phyloP scores from a whole-genome alignment of 1,140 invertebrate species.

The Bombus vancouverensis region DNA sequence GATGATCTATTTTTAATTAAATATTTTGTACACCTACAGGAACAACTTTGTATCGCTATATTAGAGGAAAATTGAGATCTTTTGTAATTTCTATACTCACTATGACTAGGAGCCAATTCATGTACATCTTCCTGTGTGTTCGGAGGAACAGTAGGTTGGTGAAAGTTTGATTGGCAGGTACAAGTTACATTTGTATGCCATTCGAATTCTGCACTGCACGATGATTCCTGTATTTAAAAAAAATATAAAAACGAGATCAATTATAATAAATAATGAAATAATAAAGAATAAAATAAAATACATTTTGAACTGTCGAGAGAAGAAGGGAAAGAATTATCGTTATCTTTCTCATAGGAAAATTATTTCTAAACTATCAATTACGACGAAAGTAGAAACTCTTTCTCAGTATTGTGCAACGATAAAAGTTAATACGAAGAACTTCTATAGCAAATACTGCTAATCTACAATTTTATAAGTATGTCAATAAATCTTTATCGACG shows the following conservation, averaged over 20 bases:
- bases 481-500: background rate
- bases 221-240: slow-evolving; percentile 41
- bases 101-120: slow-evolving; percentile 35
- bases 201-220: slow-evolving; percentile 63
- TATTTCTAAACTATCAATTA: no score
- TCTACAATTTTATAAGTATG: background rate
- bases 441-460: background rate
- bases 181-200: slow-evolving; percentile 68
- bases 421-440: background rate
- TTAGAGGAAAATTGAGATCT: no score
- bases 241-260: background rate
- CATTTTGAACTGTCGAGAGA: background rate
- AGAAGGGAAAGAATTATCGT: no score
- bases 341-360: no score
- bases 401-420: background rate
- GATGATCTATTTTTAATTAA: no score
- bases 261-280: no score
- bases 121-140: slow-evolving; percentile 1
- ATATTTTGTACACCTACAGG: no score
- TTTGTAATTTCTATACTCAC: slow-evolving; percentile 32
- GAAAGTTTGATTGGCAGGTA: background rate
- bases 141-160: background rate
- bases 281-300: background rate
- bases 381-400: no score
- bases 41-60: no score